Conservation (phyloP, 2,113 vertebrate genomes). For the Chinchilla lanigera region DNA sequence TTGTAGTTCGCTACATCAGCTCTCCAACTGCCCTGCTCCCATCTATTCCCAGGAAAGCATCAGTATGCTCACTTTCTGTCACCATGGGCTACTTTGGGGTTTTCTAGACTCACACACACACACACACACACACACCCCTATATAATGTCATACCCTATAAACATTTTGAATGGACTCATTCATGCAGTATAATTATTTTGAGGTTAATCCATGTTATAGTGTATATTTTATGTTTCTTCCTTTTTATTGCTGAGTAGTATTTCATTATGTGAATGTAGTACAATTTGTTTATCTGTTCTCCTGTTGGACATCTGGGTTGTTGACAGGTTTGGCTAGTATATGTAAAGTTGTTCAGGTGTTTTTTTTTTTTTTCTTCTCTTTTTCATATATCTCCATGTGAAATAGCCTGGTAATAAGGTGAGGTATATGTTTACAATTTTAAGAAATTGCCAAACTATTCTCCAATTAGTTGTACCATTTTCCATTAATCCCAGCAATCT, state of each 20-base stretch:
- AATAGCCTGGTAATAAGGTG: not conserved
- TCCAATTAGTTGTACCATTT: not conserved
- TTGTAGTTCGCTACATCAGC: no score
- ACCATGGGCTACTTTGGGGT: not conserved
- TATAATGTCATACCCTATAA: no score
- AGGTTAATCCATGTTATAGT: not conserved
- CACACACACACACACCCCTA: not conserved
- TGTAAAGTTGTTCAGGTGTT: no score
- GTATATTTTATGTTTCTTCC: not conserved
- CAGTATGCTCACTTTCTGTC: not conserved
- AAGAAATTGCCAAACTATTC: not conserved
- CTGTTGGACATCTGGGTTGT: not conserved
- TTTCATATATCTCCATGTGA: not conserved
- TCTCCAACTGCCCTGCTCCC: fast-evolving
- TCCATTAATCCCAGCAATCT: not conserved
- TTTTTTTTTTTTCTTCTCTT: not conserved
- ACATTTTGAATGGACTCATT: not conserved
- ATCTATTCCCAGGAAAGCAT: no score
- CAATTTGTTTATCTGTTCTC: not conserved
- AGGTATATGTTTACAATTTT: not conserved
- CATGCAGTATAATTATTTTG: not conserved
- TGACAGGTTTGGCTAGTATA: not conserved
- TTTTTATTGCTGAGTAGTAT: not conserved
- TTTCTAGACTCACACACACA: not conserved
- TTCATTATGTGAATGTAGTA: not conserved